Evolutionary conservation across 2,113 vertebrate species (phyloP).

Genomic region (Periophthalmus modestus): DNA sequence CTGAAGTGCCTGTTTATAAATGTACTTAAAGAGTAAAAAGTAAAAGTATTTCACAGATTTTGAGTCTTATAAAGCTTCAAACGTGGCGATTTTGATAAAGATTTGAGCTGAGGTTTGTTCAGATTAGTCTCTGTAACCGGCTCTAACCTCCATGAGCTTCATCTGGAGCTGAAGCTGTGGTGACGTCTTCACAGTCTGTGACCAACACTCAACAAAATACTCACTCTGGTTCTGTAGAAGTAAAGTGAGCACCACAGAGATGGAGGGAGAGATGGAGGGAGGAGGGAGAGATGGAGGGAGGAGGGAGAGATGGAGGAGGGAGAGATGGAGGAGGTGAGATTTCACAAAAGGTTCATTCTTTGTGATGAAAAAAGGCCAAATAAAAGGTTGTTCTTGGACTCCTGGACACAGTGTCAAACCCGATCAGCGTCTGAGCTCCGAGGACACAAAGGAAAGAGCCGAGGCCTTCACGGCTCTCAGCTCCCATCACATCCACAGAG

Average conservation of each 20-base stretch:
- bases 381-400: constrained; percentile 77
- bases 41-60: too few relatives aligned
- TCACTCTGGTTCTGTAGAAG: constrained; percentile 13
- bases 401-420: constrained; percentile 95
- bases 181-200: too few relatives aligned
- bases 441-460: constrained; percentile 85
- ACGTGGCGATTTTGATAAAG: too few relatives aligned
- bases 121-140: too few relatives aligned
- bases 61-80: too few relatives aligned
- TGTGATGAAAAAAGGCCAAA: constrained; percentile 65
- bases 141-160: too few relatives aligned
- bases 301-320: constrained; percentile 41
- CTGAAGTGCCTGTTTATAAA: too few relatives aligned
- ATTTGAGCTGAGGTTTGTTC: too few relatives aligned
- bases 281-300: not conserved
- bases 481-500: constrained; percentile 91
- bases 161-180: too few relatives aligned
- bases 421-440: constrained; percentile 86
- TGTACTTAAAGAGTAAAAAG: too few relatives aligned
- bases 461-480: constrained; percentile 94
- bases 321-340: constrained; percentile 56
- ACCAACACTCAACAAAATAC: not conserved
- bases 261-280: too few relatives aligned
- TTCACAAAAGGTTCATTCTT: constrained; percentile 58
- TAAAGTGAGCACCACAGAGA: constrained; percentile 40